Base-by-base conservation (phyloP, 1,140 invertebrate species). In the Ylistrum balloti region DNA sequence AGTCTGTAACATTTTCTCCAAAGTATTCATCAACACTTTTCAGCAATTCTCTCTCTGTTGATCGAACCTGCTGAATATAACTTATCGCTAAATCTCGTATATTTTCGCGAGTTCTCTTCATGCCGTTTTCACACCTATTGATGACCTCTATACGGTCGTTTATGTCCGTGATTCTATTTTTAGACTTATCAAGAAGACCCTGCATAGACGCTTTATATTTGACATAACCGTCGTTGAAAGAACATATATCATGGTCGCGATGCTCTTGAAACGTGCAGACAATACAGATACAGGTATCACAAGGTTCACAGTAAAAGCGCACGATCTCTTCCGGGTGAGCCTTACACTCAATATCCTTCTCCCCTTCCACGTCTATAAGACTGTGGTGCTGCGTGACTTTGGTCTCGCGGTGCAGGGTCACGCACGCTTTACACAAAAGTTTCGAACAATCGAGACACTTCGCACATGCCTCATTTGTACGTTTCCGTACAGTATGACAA, bases 381-480 rank as follows among this genome's bases (percentile, higher is more conserved):
- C 93, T 95, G 91, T 96, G 96, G 87, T 94, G 91, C 87, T 95
- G 94, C 11, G 96, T 96, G 0, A 96, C 95, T 90, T 95, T 95
- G n/a, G 96, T 96, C 33, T 91, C 93, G 32, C 91, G 85, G 92
- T 96, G 96, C n/a, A 96, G 92, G 28, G 95, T 93, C 5, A 95
- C 95, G 92, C 96, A 96, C 13, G 89, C 56, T 86, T 94, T 94
- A 89, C 96, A 96, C 74, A 96, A 87, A 28, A 96, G 88, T 92
- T 96, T 96, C n/a, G 91, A 92, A 89, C 96, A 96, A 85, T 96
- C 96, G 33, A 96, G 90, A 93, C 96, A 96, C 90, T 96, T 96
- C 22, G 94, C 93, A 88, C 94, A 94, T 0, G 96, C 96, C 2
- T 94, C 93, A 38, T 94, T 94, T n/a, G 90, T 92, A 32, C 93